Conservation (phyloP, 2,888 invertebrate genomes). For the Heliconius aoede region DNA sequence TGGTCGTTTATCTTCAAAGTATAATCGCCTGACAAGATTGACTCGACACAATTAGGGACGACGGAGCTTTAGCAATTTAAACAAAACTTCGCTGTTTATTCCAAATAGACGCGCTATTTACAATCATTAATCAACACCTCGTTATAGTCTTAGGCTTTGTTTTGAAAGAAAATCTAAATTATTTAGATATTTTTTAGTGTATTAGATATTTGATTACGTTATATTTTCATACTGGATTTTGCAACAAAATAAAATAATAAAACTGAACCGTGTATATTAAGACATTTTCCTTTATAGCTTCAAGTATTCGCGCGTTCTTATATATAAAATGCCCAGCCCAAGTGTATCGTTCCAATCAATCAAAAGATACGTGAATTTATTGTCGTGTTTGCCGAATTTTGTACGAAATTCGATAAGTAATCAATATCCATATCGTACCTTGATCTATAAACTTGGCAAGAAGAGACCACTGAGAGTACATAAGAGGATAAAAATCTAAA, state of each 20-base stretch:
- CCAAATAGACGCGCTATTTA: constrained; percentile 60
- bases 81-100: constrained; percentile 71
- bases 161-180: constrained; percentile 17
- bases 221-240: background rate
- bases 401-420: background rate
- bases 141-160: constrained; percentile 49
- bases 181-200: background rate
- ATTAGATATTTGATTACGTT: background rate
- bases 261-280: background rate
- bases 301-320: too few species aligned
- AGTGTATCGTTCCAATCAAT: too few species aligned
- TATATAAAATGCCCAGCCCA: too few species aligned
- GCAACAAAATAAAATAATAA: too few species aligned
- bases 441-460: too few species aligned
- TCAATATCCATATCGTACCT: background rate
- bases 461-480: too few species aligned
- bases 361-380: too few species aligned
- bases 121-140: constrained; percentile 69
- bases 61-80: constrained; percentile 64
- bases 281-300: too few species aligned
- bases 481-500: too few species aligned
- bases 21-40: constrained; percentile 69
- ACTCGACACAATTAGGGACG: constrained; percentile 65
- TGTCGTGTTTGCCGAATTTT: too few species aligned
- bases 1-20: constrained; percentile 58